Evolutionary conservation across 2,888 invertebrate genomes (phyloP), one percentile per base, ranked within the genome.

Genomic region (Lasioglossum pauxillum): DNA sequence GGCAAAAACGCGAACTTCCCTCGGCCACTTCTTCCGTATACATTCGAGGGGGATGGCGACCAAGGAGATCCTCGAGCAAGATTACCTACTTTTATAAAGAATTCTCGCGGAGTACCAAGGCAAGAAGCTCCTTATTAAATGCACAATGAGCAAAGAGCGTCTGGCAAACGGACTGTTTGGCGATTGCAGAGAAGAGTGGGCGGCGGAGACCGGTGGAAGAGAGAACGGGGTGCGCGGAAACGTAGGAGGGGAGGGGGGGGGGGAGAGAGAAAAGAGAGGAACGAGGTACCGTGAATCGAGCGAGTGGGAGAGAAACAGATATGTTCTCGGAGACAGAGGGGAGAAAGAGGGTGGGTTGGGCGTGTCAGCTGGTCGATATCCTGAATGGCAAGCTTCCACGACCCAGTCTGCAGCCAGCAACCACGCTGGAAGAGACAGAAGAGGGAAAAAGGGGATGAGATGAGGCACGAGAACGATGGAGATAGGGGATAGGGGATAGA

Each of bases 341-440:
- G 44, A 46, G 57, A 69, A 79, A 78, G 60, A 44, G 74, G 84
- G 60, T 71, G 84, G 91, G 88, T 85, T 91, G 93, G 94, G 94
- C 93, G 94, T 93, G 94, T 92, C 91, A 88, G 90, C 92, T 93
- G 94, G 93, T 94, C 94, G 94, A 94, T 94, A 94, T 92, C 93
- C 91, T 92, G 91, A 93, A 93, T 92, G 92, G 91, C 92, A 92
- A 93, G 91, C 92, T 92, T 91, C 86, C 85, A 90, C 86, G 86
- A 88, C 89, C 90, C 90, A 91, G 87, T 88, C 87, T 90, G 84
- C 82, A 89, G 83, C 86, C 87, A 85, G 90, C 88, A 81, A 84
- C 84, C 83, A 82, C 80, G 75, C 46, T 72, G 64, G 69, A 46
- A 72, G 67, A 77, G 82, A 80, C 64, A 38, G 82, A 78, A 64